Evolutionary conservation across 2,113 vertebrate genomes (phyloP).

Genomic region (Camarhynchus parvulus): DNA sequence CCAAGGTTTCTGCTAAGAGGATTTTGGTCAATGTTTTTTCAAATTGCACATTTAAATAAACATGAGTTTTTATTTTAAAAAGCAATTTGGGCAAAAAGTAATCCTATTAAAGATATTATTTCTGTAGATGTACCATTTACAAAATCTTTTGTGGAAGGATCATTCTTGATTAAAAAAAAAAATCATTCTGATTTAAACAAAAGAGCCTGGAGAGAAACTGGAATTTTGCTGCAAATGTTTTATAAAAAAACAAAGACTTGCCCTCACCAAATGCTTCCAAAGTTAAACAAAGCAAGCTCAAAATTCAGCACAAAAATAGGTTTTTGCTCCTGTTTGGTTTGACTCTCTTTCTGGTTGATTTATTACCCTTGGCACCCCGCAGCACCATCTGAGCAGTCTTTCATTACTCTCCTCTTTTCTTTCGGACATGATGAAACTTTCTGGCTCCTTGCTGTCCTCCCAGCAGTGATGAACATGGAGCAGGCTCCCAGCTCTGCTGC

Average conservation of each 20-base stretch:
- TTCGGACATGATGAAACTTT: constrained; percentile 57
- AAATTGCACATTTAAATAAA: background rate
- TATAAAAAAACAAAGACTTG: background rate
- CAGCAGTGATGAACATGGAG: background rate
- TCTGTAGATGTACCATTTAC: background rate
- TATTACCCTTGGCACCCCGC: constrained; percentile 5
- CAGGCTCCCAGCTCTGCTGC: background rate
- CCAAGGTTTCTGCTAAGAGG: constrained; percentile 10
- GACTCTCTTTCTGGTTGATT: constrained; percentile 38
- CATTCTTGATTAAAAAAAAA: background rate
- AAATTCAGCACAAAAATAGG: constrained; percentile 2
- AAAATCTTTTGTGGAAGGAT: background rate
- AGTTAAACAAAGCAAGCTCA: background rate
- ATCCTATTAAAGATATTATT: background rate
- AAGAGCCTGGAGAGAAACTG: background rate
- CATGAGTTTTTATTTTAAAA: background rate
- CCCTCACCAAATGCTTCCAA: background rate
- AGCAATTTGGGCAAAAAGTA: background rate
- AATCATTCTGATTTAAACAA: background rate
- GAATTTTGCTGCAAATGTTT: background rate
- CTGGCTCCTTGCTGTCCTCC: constrained; percentile 31
- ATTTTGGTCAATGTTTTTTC: constrained; percentile 10
- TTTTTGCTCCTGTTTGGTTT: constrained; percentile 40
- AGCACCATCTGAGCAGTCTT: constrained; percentile 19
- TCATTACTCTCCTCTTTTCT: constrained; percentile 35